Conservation (phyloP, 2,113 vertebrate genomes). For the Zingel zingel region DNA sequence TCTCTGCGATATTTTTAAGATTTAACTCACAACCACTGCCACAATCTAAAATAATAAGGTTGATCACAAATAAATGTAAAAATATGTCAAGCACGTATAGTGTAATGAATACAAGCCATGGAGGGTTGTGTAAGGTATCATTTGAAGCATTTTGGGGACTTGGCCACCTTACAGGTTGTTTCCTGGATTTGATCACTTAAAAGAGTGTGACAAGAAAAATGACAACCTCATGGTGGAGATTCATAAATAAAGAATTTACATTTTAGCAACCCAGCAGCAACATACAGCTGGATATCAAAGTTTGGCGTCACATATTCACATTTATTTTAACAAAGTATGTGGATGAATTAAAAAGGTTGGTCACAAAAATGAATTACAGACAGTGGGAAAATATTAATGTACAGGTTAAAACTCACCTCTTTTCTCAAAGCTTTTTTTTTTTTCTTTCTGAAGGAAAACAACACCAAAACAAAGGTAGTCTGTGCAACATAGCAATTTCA, state of each 20-base stretch:
- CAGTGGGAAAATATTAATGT: not conserved
- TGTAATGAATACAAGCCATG: not conserved
- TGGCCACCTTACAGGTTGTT: not conserved
- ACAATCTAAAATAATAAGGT: not conserved
- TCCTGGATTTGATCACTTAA: not conserved
- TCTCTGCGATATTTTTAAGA: not conserved
- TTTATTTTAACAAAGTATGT: not conserved
- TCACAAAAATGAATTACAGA: not conserved
- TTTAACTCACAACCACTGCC: not conserved
- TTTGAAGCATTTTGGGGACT: not conserved
- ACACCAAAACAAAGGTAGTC: constrained; percentile 62
- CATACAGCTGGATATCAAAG: not conserved
- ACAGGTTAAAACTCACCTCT: constrained; percentile 13
- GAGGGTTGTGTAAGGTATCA: not conserved
- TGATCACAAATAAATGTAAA: not conserved
- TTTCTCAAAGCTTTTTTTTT: constrained; percentile 11
- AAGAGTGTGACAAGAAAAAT: not conserved
- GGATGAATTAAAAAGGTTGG: not conserved
- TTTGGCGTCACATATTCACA: not conserved
- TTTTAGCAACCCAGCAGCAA: not conserved
- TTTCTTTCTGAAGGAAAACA: constrained; percentile 19
- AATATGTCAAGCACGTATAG: not conserved
- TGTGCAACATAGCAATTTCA: constrained; percentile 54
- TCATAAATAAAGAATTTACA: not conserved
- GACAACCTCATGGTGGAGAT: not conserved